These are phyloP conservation scores for Urechis unicinctus DNA, from an alignment of 2,888 invertebrate genomes.

Conservation along the genomic window DNA sequence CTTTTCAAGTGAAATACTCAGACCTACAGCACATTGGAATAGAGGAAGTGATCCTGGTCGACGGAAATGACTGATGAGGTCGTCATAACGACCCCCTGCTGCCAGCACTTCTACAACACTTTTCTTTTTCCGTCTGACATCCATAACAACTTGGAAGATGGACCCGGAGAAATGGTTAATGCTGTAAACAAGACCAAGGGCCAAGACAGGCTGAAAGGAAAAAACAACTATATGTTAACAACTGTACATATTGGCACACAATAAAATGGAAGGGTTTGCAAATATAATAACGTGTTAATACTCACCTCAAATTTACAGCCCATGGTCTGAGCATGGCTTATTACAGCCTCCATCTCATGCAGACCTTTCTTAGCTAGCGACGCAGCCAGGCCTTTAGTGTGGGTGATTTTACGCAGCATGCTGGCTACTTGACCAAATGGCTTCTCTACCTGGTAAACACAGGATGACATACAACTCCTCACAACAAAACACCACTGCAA, in stretches of 20 bases:
- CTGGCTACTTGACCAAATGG: constrained; percentile 59
- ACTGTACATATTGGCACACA: no score
- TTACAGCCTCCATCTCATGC: constrained; percentile 68
- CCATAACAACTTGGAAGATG: constrained; percentile 64
- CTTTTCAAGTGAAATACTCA: constrained; percentile 78
- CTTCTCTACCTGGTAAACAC: constrained; percentile 65
- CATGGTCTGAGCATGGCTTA: constrained; percentile 64
- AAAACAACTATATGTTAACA: constrained; percentile 6
- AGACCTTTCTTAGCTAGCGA: constrained; percentile 64
- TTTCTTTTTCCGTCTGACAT: constrained; percentile 53
- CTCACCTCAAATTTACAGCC: constrained; percentile 51
- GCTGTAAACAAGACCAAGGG: constrained; percentile 60
- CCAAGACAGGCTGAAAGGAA: constrained; percentile 60
- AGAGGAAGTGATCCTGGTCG: constrained; percentile 6
- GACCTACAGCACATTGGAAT: constrained; percentile 64
- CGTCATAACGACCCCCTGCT: constrained; percentile 84
- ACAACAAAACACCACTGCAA: no score
- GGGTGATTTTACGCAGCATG: constrained; percentile 62
- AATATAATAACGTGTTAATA: not conserved
- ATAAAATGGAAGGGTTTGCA: not conserved
- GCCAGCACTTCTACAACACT: constrained; percentile 67
- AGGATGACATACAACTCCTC: no score
- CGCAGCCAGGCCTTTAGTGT: constrained; percentile 55
- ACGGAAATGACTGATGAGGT: constrained; percentile 57
- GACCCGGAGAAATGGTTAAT: constrained; percentile 63